These are phyloP conservation scores for Garra rufa DNA, from an alignment of 2,113 vertebrate species.

Conservation along the genomic window DNA sequence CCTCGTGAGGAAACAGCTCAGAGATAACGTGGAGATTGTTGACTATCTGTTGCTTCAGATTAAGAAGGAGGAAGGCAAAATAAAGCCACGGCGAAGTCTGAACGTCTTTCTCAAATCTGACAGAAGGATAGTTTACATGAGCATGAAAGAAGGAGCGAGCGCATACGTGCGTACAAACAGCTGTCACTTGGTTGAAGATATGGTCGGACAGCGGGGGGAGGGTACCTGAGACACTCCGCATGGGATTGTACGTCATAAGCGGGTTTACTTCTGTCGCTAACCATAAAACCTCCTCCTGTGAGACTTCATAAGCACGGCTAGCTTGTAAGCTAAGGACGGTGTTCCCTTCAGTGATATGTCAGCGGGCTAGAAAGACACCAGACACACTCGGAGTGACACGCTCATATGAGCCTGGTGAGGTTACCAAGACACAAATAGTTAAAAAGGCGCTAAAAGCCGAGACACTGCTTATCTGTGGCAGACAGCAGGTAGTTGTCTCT, in stretches of 20 bases:
- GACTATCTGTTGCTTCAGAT: slow-evolving; percentile 46
- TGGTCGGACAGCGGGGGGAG: slow-evolving; percentile 7
- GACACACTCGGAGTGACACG: slow-evolving; percentile 13
- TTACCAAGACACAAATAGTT: not conserved
- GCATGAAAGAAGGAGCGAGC: not conserved
- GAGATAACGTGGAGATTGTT: slow-evolving; percentile 36
- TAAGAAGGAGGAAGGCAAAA: slow-evolving; percentile 24
- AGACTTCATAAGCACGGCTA: slow-evolving; percentile 29
- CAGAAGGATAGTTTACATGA: slow-evolving; percentile 13
- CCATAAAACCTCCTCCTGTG: slow-evolving; percentile 33
- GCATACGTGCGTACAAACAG: slow-evolving; percentile 15
- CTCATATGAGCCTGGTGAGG: not conserved
- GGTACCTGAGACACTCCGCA: slow-evolving; percentile 3
- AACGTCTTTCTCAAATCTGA: slow-evolving; percentile 45
- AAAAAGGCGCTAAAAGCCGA: slow-evolving; percentile 15
- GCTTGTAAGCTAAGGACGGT: slow-evolving; percentile 2
- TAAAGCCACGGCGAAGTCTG: slow-evolving; percentile 22
- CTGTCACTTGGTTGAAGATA: slow-evolving; percentile 44
- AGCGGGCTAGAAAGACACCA: slow-evolving; percentile 23
- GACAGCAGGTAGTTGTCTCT: slow-evolving; percentile 10
- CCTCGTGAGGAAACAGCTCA: not conserved
- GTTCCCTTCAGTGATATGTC: slow-evolving; percentile 29
- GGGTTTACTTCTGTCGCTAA: slow-evolving; percentile 10
- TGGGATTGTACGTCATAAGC: not conserved
- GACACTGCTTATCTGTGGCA: slow-evolving; percentile 20